phyloP scores from a whole-genome alignment of 1,140 invertebrate genomes.

The Pseudoatta argentina region DNA sequence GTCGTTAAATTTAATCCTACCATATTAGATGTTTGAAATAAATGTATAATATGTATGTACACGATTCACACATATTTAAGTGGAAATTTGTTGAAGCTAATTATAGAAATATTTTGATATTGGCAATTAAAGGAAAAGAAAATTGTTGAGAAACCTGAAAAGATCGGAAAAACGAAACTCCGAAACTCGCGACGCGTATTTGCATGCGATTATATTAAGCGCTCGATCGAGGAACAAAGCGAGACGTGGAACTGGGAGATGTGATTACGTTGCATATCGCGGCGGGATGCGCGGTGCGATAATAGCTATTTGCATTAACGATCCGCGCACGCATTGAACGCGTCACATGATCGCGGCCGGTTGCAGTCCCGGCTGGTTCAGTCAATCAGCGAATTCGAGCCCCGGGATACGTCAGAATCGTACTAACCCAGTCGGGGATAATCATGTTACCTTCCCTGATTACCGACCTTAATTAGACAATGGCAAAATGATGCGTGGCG shows the following conservation, averaged over 20 bases:
- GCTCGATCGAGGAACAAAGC: slow-evolving; percentile 47
- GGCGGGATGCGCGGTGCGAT: slow-evolving; percentile 66
- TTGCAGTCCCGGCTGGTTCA: slow-evolving; percentile 70
- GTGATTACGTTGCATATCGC: slow-evolving; percentile 66
- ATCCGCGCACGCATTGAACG: slow-evolving; percentile 60
- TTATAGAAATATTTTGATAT: neutral
- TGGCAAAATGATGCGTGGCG: slow-evolving; percentile 80
- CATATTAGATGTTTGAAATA: slow-evolving; percentile 1
- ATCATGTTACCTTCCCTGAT: slow-evolving; percentile 83
- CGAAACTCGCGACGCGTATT: neutral
- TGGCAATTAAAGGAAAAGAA: neutral
- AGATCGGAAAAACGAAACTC: neutral
- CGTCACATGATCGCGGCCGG: slow-evolving; percentile 70
- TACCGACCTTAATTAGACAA: slow-evolving; percentile 84
- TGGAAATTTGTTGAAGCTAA: slow-evolving; percentile 25
- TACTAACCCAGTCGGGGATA: slow-evolving; percentile 74
- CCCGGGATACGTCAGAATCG: slow-evolving; percentile 80
- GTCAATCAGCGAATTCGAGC: slow-evolving; percentile 79
- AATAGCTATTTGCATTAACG: slow-evolving; percentile 80
- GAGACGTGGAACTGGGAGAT: slow-evolving; percentile 53
- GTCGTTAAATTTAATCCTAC: slow-evolving; percentile 2
- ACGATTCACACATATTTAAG: neutral
- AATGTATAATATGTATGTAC: neutral
- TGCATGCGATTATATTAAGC: slow-evolving; percentile 19
- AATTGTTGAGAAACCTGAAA: neutral